Conservation (phyloP, 1,140 invertebrate genomes). For the Trypoxylus dichotomus region DNA sequence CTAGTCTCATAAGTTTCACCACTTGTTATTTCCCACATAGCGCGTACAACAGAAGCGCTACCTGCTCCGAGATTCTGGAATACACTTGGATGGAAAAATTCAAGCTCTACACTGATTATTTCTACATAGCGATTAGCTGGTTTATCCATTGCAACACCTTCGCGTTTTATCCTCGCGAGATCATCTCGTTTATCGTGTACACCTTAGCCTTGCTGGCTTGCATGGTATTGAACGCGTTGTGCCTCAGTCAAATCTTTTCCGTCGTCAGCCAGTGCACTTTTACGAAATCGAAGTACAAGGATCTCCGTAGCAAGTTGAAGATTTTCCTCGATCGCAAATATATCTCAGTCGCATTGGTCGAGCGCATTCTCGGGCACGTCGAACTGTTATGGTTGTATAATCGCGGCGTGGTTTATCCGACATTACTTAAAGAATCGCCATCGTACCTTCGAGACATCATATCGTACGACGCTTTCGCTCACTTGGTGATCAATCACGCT, state of each 20-base stretch:
- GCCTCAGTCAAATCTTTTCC: neutral
- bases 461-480: slow-evolving; percentile 34
- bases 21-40: neutral
- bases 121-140: neutral
- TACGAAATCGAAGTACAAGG: neutral
- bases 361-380: neutral
- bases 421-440: slow-evolving; percentile 26
- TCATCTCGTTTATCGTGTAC: neutral
- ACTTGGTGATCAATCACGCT: slow-evolving; percentile 31
- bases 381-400: neutral
- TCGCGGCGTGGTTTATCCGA: neutral
- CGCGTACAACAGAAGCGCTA: neutral
- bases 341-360: neutral
- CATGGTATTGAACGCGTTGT: neutral
- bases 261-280: neutral
- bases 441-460: slow-evolving; percentile 36
- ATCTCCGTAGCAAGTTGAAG: neutral
- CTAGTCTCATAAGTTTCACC: neutral
- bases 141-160: neutral
- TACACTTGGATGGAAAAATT: neutral
- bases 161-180: neutral
- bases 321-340: neutral
- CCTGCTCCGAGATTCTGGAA: neutral
- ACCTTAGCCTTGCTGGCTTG: neutral
- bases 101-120: neutral